Conservation (phyloP, 2,113 vertebrate species). For the Engystomops pustulosus region DNA sequence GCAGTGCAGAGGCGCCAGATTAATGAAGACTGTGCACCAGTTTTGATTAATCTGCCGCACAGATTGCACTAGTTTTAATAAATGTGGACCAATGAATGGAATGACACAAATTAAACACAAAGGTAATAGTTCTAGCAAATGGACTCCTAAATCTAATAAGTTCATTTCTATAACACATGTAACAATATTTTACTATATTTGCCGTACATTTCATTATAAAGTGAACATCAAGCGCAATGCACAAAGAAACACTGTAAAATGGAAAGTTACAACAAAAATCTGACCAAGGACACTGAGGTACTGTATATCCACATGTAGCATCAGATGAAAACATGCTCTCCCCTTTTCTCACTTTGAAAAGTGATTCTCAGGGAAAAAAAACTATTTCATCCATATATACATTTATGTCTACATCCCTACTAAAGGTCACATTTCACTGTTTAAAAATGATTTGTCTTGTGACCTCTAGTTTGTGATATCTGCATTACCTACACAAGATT, state of each 20-base stretch:
- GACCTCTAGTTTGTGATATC: neutral
- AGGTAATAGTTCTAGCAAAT: neutral
- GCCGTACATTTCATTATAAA: neutral
- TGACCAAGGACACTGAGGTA: neutral
- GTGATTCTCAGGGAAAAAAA: neutral
- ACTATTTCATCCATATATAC: neutral
- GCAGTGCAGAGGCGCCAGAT: no score
- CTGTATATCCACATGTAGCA: neutral
- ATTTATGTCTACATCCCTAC: neutral
- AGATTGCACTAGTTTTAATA: no score
- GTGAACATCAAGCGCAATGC: neutral
- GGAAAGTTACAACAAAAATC: neutral
- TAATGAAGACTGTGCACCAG: no score
- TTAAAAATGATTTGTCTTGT: neutral
- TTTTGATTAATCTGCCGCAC: no score
- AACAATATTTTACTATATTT: constrained; percentile 9
- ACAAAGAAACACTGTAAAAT: constrained; percentile 14
- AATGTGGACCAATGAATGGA: no score
- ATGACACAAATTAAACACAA: neutral
- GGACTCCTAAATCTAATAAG: neutral
- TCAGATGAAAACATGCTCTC: neutral
- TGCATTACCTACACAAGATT: neutral
- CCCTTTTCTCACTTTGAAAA: neutral
- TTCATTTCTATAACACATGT: constrained; percentile 4
- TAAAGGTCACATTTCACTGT: neutral